A percentile compares a stretch with the other conserved stretches of the same genome.
phyloP scores from a whole-genome alignment of 2,113 vertebrate genomes.

The Pipa parva region DNA sequence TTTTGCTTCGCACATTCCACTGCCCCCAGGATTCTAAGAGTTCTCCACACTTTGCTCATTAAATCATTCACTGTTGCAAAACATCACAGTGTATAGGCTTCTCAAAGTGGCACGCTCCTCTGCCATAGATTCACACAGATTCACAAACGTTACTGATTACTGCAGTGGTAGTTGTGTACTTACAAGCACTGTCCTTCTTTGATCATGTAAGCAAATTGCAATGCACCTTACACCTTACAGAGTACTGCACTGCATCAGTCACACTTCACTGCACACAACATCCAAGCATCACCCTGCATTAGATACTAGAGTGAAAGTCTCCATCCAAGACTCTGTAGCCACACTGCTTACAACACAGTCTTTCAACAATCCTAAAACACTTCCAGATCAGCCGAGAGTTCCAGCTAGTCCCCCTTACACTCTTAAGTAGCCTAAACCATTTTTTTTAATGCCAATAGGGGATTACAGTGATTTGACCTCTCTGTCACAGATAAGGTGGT shows the following conservation, averaged over 20 bases:
- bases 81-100: background rate
- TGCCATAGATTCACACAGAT: too few species aligned
- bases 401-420: too few species aligned
- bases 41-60: too few species aligned
- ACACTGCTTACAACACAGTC: background rate
- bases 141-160: too few species aligned
- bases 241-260: constrained; percentile 4
- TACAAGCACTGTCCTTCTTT: background rate
- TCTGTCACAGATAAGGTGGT: too few species aligned
- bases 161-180: too few species aligned
- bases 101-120: background rate
- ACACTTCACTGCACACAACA: constrained; percentile 16
- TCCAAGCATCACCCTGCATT: background rate
- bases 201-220: background rate
- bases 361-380: background rate
- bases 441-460: too few species aligned
- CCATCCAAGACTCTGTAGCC: background rate
- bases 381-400: background rate
- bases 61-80: too few species aligned
- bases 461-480: background rate
- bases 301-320: background rate
- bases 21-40: too few species aligned
- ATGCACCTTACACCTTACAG: constrained; percentile 16
- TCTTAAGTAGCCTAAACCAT: too few species aligned
- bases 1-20: too few species aligned